Evolutionary conservation across 2,797 vertebrate species (phyloP).

Genomic region (Sarcophilus harrisii): DNA sequence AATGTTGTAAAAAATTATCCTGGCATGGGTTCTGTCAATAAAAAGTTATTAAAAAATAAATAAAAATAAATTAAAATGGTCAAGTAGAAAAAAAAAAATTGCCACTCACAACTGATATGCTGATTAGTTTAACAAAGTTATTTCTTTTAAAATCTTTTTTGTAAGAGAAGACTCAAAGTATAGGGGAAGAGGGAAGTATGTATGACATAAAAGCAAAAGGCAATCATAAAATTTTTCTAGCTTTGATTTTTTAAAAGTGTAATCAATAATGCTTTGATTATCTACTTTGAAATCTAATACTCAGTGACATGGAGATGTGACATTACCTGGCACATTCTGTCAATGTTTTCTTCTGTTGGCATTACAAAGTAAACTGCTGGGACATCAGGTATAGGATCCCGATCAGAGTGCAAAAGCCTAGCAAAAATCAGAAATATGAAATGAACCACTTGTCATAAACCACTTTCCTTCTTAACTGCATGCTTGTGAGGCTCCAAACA

Average conservation of each 20-base stretch:
- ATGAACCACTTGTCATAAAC: neutral
- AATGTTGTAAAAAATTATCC: no score
- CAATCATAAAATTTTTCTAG: neutral
- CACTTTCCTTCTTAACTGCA: conserved; percentile 23
- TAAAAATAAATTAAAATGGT: no score
- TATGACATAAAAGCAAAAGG: neutral
- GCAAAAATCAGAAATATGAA: conserved; percentile 56
- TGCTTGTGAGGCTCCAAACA: conserved; percentile 16
- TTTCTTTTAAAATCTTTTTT: neutral
- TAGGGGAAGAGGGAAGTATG: neutral
- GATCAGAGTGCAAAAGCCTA: conserved; percentile 96
- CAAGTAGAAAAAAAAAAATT: no score
- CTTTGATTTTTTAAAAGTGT: neutral
- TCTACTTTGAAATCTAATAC: conserved; percentile 8
- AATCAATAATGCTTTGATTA: neutral
- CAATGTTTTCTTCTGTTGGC: conserved; percentile 98
- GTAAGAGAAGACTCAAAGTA: neutral
- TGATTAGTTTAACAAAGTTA: neutral
- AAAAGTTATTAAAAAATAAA: no score
- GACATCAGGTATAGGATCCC: conserved; percentile 97
- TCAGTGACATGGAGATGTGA: conserved; percentile 48
- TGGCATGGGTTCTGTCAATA: no score
- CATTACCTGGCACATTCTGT: conserved; percentile 96
- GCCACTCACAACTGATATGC: neutral
- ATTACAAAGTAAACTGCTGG: conserved; percentile 97